These are phyloP conservation scores for Panthera tigris DNA, from an alignment of 2,113 vertebrate genomes.

Conservation along the genomic window DNA sequence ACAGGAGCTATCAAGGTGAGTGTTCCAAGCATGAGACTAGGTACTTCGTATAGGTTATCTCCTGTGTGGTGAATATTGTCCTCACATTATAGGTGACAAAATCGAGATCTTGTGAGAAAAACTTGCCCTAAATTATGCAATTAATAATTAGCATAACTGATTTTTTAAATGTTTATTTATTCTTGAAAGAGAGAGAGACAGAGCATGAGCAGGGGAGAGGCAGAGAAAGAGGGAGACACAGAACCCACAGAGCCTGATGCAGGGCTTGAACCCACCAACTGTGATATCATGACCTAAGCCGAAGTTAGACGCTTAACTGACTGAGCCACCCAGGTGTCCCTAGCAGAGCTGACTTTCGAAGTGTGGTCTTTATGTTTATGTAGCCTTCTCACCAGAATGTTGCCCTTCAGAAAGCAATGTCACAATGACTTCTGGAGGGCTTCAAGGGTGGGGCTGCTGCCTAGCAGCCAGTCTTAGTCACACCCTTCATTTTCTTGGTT, in stretches of 20 bases:
- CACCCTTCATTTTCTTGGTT: background rate
- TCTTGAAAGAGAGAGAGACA: too few species aligned
- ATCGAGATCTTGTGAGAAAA: background rate
- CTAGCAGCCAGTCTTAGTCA: constrained; percentile 19
- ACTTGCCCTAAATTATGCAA: background rate
- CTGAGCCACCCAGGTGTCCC: too few species aligned
- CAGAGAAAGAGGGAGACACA: too few species aligned
- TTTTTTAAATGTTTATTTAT: too few species aligned
- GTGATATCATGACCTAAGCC: too few species aligned
- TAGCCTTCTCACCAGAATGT: background rate
- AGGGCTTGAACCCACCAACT: too few species aligned
- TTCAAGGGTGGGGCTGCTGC: background rate
- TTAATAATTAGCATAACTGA: background rate
- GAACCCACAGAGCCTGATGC: too few species aligned
- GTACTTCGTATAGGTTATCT: background rate
- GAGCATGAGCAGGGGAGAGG: too few species aligned
- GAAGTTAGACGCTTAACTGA: too few species aligned
- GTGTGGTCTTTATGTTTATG: background rate
- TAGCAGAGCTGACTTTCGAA: background rate
- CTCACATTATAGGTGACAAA: background rate
- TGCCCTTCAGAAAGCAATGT: constrained; percentile 29
- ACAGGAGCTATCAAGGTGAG: background rate
- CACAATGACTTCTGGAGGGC: constrained; percentile 54
- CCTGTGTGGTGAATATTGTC: background rate
- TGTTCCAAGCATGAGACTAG: background rate